phyloP scores from a whole-genome alignment of 2,888 invertebrate genomes.

The Platycheirus albimanus region DNA sequence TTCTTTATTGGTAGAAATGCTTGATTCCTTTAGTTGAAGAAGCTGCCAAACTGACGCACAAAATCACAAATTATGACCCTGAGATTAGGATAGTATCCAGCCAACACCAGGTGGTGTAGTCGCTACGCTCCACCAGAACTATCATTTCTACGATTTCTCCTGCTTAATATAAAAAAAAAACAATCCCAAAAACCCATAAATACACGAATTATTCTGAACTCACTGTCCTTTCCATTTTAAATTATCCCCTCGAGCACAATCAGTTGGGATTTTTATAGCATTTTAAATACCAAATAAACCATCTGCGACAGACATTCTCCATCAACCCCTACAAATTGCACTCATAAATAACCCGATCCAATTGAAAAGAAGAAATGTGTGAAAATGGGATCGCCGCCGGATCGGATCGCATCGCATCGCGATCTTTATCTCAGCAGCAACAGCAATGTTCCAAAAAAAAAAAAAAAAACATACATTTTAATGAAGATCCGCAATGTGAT shows the following conservation, averaged over 20 bases:
- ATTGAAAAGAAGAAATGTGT: slow-evolving; percentile 63
- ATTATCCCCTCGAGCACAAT: not conserved
- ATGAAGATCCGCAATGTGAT: slow-evolving; percentile 68
- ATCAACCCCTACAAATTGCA: slow-evolving; percentile 70
- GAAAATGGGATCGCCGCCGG: slow-evolving; percentile 70
- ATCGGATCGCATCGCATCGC: too few relatives aligned
- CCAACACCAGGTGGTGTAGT: too few relatives aligned
- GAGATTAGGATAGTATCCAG: too few relatives aligned
- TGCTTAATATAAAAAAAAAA: not conserved
- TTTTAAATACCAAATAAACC: slow-evolving; percentile 59
- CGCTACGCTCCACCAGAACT: not conserved
- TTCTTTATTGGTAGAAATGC: too few relatives aligned
- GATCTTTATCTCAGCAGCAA: slow-evolving; percentile 50
- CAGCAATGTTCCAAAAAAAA: too few relatives aligned
- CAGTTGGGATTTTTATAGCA: slow-evolving; percentile 44
- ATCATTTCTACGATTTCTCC: not conserved
- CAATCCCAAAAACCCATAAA: not conserved
- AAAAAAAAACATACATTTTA: slow-evolving; percentile 24
- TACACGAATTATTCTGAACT: not conserved
- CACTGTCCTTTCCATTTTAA: not conserved
- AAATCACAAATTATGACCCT: too few relatives aligned
- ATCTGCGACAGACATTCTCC: slow-evolving; percentile 62
- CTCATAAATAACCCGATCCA: slow-evolving; percentile 71
- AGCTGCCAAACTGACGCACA: too few relatives aligned
- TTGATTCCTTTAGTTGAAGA: too few relatives aligned